Base-by-base conservation (phyloP, 2,113 vertebrate genomes). In the Brachyhypopomus occidentalis region DNA sequence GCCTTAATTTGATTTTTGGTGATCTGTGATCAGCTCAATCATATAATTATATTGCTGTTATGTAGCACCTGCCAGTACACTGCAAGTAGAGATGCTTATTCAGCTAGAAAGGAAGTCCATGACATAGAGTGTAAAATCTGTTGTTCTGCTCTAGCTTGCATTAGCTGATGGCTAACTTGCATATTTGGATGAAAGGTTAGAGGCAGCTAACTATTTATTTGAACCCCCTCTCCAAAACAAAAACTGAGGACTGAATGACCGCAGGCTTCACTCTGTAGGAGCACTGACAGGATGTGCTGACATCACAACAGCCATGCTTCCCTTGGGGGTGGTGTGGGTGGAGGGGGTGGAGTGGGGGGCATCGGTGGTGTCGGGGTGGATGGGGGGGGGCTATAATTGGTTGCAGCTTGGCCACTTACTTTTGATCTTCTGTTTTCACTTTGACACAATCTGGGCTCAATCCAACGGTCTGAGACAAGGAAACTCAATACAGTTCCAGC, bases 271-370 rank as follows among this genome's bases (percentile, higher is more conserved):
- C 22, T 20, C 5, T 38, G 60, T 5, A 62, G 22, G 36, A 45
- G 23, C 7, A 75, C n/a, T n/a, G 56, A 75, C 73, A 76, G 41
- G 38, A 56, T 2, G 48, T 73, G 25, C 34, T 73, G 25, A 27
- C 36, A 52, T 77, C 59, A 27, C 17, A 45, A 5, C 30, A 36
- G 64, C 16, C 64, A 17, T 30, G 25, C 30, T 19, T 20, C 36
- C 4, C 27, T 36, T 7, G 5, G 30, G 25, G 27, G 22, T 8
- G 20, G 17, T 7, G 60, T 5, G 27, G 27, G 4, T 27, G 5
- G 41, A 45, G 41, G 41, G 41, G 41, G 41, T 6, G 3, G 3
- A 4, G 38, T 3, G 41, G 41, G 41, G 2, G 9, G 5, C 1
- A 5, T 6, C 41, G 41, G 9, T 45, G 41, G 41, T 30, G 30